A percentile compares a stretch with the other conserved stretches of the same genome.
These are phyloP conservation scores for Seriola aureovittata DNA, from an alignment of 2,113 vertebrate species.

Conservation along the genomic window DNA sequence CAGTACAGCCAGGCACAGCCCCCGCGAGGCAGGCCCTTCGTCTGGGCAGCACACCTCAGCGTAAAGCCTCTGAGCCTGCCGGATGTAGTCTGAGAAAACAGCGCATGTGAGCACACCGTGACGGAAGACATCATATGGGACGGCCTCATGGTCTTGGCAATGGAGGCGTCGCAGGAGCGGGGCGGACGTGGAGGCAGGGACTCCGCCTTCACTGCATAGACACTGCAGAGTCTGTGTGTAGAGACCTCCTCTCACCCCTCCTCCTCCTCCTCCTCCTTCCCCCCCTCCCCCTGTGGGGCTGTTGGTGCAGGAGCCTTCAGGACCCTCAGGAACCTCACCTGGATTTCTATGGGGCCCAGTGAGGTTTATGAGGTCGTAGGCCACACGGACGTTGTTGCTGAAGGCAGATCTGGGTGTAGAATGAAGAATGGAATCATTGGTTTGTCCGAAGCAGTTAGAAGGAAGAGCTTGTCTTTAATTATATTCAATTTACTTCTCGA, in stretches of 20 bases:
- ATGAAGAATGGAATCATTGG: not conserved
- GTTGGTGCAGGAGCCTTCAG: conserved; percentile 27
- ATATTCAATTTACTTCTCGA: too few relatives aligned
- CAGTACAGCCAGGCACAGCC: conserved; percentile 88
- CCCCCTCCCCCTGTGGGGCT: conserved; percentile 46
- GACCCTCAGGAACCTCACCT: conserved; percentile 38
- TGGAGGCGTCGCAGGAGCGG: conserved; percentile 88
- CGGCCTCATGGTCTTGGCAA: conserved; percentile 93
- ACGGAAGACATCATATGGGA: conserved; percentile 92
- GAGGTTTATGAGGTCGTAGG: conserved; percentile 87
- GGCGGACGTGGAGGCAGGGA: conserved; percentile 83
- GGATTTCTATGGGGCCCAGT: conserved; percentile 18
- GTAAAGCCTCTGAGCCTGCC: conserved; percentile 88
- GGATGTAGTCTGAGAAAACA: conserved; percentile 92
- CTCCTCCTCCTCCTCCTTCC: conserved; percentile 81
- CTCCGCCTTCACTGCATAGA: conserved; percentile 88
- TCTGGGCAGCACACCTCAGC: conserved; percentile 83
- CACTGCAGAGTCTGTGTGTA: conserved; percentile 90
- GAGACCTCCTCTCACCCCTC: conserved; percentile 88
- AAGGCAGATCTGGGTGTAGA: conserved; percentile 74
- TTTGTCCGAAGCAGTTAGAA: not conserved
- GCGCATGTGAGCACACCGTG: conserved; percentile 92
- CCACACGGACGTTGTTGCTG: conserved; percentile 83
- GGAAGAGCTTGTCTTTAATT: not conserved
- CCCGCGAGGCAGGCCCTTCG: conserved; percentile 79